Percentiles rank a stretch among this genome's conserved stretches.
These are phyloP conservation scores for Pseudopodoces humilis DNA, from an alignment of 2,113 vertebrate genomes.

Conservation along the genomic window DNA sequence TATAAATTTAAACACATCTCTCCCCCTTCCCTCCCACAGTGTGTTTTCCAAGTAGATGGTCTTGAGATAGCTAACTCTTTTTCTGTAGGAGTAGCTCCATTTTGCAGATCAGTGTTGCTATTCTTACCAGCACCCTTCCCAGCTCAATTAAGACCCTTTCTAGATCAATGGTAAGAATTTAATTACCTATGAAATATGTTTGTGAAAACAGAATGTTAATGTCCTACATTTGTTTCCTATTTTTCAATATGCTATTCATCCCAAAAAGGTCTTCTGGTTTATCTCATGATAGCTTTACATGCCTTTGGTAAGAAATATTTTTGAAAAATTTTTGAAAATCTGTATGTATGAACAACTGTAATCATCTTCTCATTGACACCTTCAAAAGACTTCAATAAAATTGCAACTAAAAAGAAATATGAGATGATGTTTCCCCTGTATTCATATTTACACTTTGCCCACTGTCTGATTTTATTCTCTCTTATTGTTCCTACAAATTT, in stretches of 20 bases:
- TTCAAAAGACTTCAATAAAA: neutral
- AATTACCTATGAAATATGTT: neutral
- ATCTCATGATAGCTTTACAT: neutral
- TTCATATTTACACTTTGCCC: neutral
- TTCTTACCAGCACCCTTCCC: neutral
- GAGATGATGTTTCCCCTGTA: neutral
- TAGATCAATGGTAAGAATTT: neutral
- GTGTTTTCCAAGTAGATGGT: neutral
- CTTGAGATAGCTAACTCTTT: neutral
- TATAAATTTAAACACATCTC: neutral
- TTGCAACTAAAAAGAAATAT: neutral
- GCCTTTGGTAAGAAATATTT: neutral
- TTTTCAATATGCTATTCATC: neutral
- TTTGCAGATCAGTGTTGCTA: neutral
- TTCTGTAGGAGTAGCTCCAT: neutral
- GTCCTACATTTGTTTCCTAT: neutral
- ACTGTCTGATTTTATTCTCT: neutral
- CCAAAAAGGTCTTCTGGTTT: neutral
- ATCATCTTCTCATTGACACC: neutral
- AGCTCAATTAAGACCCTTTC: neutral
- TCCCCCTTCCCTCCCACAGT: neutral
- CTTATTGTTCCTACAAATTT: neutral
- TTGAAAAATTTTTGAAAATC: neutral
- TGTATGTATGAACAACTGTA: neutral
- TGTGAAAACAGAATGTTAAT: neutral